These are phyloP conservation scores for Epinotia demarniana DNA, from an alignment of 2,888 invertebrate species.

Conservation along the genomic window DNA sequence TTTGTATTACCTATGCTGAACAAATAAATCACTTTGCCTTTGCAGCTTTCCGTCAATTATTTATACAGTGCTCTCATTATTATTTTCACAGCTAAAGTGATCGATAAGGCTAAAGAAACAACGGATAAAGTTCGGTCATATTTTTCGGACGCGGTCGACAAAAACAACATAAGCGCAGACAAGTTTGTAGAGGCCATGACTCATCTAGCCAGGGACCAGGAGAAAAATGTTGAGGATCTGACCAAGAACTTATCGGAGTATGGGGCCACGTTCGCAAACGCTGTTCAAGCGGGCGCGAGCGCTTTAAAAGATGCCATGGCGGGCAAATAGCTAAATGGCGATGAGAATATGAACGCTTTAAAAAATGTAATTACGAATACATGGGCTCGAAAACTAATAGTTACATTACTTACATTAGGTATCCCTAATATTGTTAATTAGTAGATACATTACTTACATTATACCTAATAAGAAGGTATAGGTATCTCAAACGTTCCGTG, in stretches of 20 bases:
- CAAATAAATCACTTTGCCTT: no score
- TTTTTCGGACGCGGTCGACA: conserved; percentile 5
- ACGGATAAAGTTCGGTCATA: conserved; percentile 1
- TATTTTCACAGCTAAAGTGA: conserved; percentile 10
- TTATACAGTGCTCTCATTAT: background rate
- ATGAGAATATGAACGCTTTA: background rate
- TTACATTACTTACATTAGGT: no score
- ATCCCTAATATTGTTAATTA: no score
- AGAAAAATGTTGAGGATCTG: background rate
- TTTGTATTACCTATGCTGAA: no score
- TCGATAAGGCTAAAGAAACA: conserved; percentile 14
- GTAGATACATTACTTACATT: no score
- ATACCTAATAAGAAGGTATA: no score
- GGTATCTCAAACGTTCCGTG: no score
- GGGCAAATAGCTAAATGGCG: background rate
- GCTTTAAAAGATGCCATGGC: conserved; percentile 10
- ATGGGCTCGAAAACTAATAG: no score
- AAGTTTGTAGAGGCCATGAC: conserved; percentile 10
- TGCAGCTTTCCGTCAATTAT: background rate
- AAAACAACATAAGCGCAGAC: background rate
- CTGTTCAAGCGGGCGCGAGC: conserved; percentile 4
- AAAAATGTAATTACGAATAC: background rate
- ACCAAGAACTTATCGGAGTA: background rate
- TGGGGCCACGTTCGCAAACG: background rate
- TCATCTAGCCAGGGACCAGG: background rate